Percentiles rank a stretch among this genome's conserved stretches.
Conservation (phyloP, 2,888 invertebrate species). For the Plebejus melissa region DNA sequence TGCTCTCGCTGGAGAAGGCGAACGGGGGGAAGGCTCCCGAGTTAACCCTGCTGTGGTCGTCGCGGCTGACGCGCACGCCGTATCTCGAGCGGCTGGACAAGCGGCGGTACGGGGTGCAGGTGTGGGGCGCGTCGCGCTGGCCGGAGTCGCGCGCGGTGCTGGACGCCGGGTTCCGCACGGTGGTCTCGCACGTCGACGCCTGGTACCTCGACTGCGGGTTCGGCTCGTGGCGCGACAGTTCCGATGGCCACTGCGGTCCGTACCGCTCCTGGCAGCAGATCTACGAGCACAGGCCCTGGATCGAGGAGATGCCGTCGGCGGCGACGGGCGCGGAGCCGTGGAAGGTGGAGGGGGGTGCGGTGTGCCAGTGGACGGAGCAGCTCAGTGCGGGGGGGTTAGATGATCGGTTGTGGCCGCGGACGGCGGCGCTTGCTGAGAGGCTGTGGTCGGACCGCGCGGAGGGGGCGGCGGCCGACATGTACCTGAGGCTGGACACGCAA, state of each 20-base stretch:
- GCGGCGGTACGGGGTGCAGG: constrained; percentile 82
- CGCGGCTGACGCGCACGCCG: constrained; percentile 85
- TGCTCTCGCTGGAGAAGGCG: constrained; percentile 80
- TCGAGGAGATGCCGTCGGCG: constrained; percentile 62
- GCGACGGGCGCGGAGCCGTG: constrained; percentile 61
- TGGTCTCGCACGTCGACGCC: constrained; percentile 91
- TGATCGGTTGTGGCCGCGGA: constrained; percentile 89
- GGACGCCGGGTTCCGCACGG: constrained; percentile 86
- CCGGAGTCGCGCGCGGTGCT: constrained; percentile 87
- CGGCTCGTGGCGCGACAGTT: constrained; percentile 90
- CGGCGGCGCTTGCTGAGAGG: constrained; percentile 89
- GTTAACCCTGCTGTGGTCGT: constrained; percentile 86
- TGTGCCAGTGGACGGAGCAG: constrained; percentile 92
- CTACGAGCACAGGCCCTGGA: constrained; percentile 90
- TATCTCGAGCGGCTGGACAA: constrained; percentile 80
- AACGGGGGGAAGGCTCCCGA: constrained; percentile 79
- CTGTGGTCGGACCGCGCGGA: constrained; percentile 83
- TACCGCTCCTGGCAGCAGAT: constrained; percentile 93
- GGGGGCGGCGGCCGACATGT: constrained; percentile 79
- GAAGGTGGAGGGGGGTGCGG: constrained; percentile 85
- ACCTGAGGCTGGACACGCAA: constrained; percentile 83
- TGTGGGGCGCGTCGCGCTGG: constrained; percentile 91
- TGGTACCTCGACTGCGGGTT: constrained; percentile 94
- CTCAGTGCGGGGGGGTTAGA: constrained; percentile 86
- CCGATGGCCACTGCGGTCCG: constrained; percentile 91